These are phyloP conservation scores for sheep (Ovis aries) DNA, from an alignment of 2,113 vertebrate species.

Conservation along the genomic window ARS-UI_Ramb_v3.0 NC_056057.1:14832501-14833000, in stretches of 20 bases:
- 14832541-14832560: background rate
- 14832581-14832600: background rate
- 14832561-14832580: background rate
- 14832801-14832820: background rate
- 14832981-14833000: background rate
- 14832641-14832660: background rate
- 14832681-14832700: background rate
- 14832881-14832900: background rate
- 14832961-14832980: background rate
- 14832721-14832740: background rate
- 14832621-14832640: background rate
- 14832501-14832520: background rate
- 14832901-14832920: background rate
- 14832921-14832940: background rate
- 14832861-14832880: conserved; percentile 5
- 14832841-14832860: background rate
- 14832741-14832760: background rate
- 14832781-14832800: background rate
- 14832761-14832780: background rate
- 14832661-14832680: background rate
- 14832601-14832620: background rate
- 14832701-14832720: background rate
- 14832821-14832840: background rate
- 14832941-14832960: background rate
- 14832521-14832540: background rate